These are phyloP conservation scores for Pectinophora gossypiella DNA, from an alignment of 1,140 invertebrate species.

Conservation along the genomic window DNA sequence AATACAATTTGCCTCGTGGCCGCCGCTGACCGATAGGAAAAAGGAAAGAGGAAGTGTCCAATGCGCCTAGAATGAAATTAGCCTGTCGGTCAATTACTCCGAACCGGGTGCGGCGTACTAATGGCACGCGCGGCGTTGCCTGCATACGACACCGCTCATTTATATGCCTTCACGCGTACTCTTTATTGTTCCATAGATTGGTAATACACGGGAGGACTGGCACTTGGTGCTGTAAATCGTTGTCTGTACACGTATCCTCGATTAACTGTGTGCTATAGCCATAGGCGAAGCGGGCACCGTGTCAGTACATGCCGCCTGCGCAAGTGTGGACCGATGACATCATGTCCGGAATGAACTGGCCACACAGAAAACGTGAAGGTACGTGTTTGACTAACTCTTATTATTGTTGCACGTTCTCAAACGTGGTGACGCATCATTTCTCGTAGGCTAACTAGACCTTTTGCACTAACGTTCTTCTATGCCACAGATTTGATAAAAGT, in stretches of 20 bases:
- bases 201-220: constrained; percentile 71
- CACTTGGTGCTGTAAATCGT: constrained; percentile 70
- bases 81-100: constrained; percentile 70
- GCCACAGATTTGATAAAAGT: too few species aligned
- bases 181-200: constrained; percentile 72
- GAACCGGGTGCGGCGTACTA: constrained; percentile 54
- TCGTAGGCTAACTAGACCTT: too few species aligned
- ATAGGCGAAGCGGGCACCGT: constrained; percentile 36
- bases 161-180: constrained; percentile 51
- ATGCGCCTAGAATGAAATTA: constrained; percentile 71
- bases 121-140: constrained; percentile 54
- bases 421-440: constrained; percentile 34
- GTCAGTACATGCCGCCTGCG: constrained; percentile 49
- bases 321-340: constrained; percentile 55
- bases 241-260: constrained; percentile 64
- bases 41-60: constrained; percentile 70
- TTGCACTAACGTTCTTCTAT: too few species aligned
- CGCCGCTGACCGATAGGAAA: constrained; percentile 70
- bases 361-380: constrained; percentile 56
- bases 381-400: constrained; percentile 32
- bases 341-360: constrained; percentile 57
- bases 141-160: constrained; percentile 61
- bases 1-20: constrained; percentile 42
- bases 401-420: constrained; percentile 26
- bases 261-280: constrained; percentile 54